Evolutionary conservation across 2,888 invertebrate species (phyloP).

Genomic region (Drosophila siamana): DNA sequence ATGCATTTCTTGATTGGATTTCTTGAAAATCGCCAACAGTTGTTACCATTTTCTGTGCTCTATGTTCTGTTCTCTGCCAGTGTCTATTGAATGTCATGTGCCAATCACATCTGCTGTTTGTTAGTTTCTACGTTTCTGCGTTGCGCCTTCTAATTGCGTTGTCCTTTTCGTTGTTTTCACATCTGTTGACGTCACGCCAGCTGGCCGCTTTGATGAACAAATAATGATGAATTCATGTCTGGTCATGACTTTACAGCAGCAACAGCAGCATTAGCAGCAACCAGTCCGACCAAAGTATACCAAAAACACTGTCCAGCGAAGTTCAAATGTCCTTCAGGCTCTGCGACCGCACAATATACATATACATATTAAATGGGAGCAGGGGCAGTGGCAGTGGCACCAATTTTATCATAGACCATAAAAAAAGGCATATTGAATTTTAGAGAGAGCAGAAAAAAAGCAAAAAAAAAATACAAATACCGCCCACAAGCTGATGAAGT

Average conservation of each 20-base stretch:
- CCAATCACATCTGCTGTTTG: constrained; percentile 47
- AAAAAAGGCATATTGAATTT: constrained; percentile 34
- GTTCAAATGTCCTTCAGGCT: constrained; percentile 34
- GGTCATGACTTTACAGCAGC: constrained; percentile 63
- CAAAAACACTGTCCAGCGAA: constrained; percentile 9
- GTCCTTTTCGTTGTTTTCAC: constrained; percentile 29
- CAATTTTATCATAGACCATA: constrained; percentile 3
- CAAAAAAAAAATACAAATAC: too few species aligned
- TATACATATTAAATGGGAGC: not conserved
- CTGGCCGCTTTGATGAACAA: constrained; percentile 41
- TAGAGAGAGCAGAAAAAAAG: not conserved
- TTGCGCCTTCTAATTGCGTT: constrained; percentile 41
- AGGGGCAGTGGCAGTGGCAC: not conserved
- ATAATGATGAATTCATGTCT: constrained; percentile 76
- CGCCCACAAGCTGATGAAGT: constrained; percentile 25
- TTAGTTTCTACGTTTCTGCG: constrained; percentile 24
- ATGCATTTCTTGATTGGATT: constrained; percentile 1
- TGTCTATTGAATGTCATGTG: constrained; percentile 35
- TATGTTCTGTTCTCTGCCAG: constrained; percentile 1
- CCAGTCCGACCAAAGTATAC: constrained; percentile 25
- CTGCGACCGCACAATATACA: constrained; percentile 12
- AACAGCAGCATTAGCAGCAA: not conserved
- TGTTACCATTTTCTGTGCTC: not conserved
- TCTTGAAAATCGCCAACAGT: not conserved
- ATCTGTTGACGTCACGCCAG: constrained; percentile 64